Evolutionary conservation across 2,888 invertebrate genomes (phyloP), one percentile per base, ranked within the genome.

Genomic region (Cecidostiba fungosa): DNA sequence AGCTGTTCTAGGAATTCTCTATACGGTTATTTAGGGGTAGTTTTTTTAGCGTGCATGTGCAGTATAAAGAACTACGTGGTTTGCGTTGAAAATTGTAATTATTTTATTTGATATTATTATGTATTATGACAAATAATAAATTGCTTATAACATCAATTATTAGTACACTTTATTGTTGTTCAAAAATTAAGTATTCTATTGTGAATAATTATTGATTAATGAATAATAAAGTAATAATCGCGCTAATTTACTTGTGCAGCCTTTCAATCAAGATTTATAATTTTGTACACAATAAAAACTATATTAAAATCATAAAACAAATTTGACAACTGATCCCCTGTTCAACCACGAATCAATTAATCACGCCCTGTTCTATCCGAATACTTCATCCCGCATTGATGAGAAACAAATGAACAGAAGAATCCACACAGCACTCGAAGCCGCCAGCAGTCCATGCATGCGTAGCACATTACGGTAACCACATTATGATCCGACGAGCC

Each of bases 401-500:
- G 36, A n/a, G 69, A 70, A 82, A 36, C 16, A n/a, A 74, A 62
- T 66, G 73, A 69, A 14, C 23, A 26, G 6, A 14, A 10, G 32
- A 39, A 62, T 14, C 26, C 23, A 12, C 47, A 3, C 50, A 26
- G 26, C 50, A 62, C 47, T 50, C 74, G 5, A 47, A 1, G 54
- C 50, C 3, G 54, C 50, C 3, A 26, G 29, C 32, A 26, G 14
- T 32, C 29, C 47, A 26, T 5, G 54, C 54, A n/a, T 59, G 54
- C n/a, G 6, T 5, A 70, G 72, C 47, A 26, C 32, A 14, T 54
- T 62, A 66, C 73, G 70, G 62, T 66, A 47, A 3, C 66, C 29
- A 12, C 78, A 78, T 79, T 74, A 62, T 62, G 73, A 72, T 62
- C 26, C 14, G 36, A 39, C 47, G 77, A 79, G 74, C 36, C 26